Conservation (phyloP, 2,113 vertebrate species). For the Rhinoptilus africanus region DNA sequence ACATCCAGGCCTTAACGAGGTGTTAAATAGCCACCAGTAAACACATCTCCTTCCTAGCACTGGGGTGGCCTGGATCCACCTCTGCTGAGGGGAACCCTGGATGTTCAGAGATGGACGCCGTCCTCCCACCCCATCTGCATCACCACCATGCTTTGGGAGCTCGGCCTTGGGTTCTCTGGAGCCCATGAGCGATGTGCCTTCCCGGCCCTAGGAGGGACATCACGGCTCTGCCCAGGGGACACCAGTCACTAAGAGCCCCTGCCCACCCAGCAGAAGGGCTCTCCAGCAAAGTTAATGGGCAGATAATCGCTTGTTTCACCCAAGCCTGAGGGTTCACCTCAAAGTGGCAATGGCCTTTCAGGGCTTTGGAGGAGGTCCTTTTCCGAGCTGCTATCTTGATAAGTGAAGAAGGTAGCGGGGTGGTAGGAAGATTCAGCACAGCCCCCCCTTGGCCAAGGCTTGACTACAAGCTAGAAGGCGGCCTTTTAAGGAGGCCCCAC, state of each 20-base stretch:
- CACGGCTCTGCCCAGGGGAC: not conserved
- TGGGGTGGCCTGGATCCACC: not conserved
- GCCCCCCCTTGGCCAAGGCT: not conserved
- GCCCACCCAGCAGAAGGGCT: not conserved
- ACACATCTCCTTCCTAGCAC: not conserved
- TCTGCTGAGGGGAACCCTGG: not conserved
- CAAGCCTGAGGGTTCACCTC: not conserved
- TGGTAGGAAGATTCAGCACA: fast-evolving
- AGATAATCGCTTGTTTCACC: not conserved
- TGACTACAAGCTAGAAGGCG: not conserved
- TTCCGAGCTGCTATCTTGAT: not conserved
- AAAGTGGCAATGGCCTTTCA: not conserved
- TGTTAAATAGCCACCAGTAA: not conserved
- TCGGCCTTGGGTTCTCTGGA: fast-evolving
- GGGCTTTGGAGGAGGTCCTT: not conserved
- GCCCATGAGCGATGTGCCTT: not conserved
- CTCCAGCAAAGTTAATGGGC: not conserved
- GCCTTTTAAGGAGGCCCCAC: not conserved
- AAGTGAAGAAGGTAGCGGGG: fast-evolving
- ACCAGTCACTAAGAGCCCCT: not conserved
- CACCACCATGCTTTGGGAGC: fast-evolving
- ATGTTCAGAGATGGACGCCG: not conserved
- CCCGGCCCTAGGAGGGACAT: not conserved
- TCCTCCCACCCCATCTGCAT: not conserved
- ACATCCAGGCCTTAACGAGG: not conserved